Evolutionary conservation across 2,888 invertebrate species (phyloP).

Genomic region (Mermis nigrescens): DNA sequence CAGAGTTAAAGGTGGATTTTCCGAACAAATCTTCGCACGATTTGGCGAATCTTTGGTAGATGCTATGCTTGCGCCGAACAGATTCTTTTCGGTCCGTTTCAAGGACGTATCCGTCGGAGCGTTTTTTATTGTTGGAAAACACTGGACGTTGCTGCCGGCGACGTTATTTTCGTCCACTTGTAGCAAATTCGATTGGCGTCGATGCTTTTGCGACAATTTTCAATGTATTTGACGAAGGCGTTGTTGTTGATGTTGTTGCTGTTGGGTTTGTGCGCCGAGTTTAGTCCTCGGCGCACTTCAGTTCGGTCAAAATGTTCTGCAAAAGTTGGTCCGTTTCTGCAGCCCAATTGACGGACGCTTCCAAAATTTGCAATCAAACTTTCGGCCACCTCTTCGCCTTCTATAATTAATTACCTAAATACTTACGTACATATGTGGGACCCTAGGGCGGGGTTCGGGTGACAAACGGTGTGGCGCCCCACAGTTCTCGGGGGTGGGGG

Average conservation of each 20-base stretch:
- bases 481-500: no score
- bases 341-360: background rate
- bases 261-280: no score
- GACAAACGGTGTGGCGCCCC: no score
- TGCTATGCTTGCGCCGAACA: background rate
- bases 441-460: no score
- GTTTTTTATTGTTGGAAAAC: no score
- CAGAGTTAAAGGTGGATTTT: no score
- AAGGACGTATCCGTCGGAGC: background rate
- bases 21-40: conserved; percentile 7
- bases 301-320: background rate
- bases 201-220: background rate
- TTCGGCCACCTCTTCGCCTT: conserved; percentile 1
- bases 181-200: background rate
- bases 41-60: background rate
- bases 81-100: background rate
- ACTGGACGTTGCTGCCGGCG: no score
- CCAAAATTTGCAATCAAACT: background rate
- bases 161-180: no score
- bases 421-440: no score
- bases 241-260: no score
- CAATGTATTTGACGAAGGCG: no score
- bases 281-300: background rate
- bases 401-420: background rate
- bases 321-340: background rate